Base-by-base conservation (phyloP, 2,888 invertebrate genomes). In the Noctua janthina region DNA sequence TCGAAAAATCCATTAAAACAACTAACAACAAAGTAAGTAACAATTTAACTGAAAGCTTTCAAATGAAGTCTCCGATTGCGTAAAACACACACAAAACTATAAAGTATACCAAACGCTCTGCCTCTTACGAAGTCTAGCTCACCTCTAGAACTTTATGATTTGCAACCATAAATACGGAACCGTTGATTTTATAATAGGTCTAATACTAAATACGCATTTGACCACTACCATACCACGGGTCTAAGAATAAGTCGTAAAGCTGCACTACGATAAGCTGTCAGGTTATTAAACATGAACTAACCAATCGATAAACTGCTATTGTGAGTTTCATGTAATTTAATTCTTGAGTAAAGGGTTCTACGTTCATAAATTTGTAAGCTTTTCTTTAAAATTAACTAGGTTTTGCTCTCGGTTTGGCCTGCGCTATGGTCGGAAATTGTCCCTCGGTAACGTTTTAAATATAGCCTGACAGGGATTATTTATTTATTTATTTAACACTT, bases 181-280 rank as follows among this genome's bases (percentile, higher is more conserved):
- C 91, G 91, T 91, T 91, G 93, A 91, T 93, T 94, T 92, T 88
- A 86, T 91, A 91, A 90, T 88, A 87, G 85, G 90, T 92, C 91
- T 91, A 91, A 90, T 91, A 87, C 90, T 88, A 88, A 91, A 89
- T 87, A 85, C 74, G 86, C 84, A 86, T 89, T 90, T 85, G 87
- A 85, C 81, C 90, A 78, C 85, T 86, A 82, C 84, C 84, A 90
- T 85, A 91, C 90, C 90, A 91, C 78, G 73, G 78, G 83, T 82
- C 82, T 89, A 93, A 93, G 93, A 94, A 94, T 94, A 91, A 92
- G 93, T 93, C 94, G 93, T 95, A 93, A 95, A 94, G 83, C 84
- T 82, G 77, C 83, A 82, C 84, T 85, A 89, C 94, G 92, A 94
- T 93, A 94, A 93, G 93, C 91, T 94, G 95, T 94, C 94, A 94